Conservation (phyloP, 2,113 vertebrate genomes). For the Esox niger region DNA sequence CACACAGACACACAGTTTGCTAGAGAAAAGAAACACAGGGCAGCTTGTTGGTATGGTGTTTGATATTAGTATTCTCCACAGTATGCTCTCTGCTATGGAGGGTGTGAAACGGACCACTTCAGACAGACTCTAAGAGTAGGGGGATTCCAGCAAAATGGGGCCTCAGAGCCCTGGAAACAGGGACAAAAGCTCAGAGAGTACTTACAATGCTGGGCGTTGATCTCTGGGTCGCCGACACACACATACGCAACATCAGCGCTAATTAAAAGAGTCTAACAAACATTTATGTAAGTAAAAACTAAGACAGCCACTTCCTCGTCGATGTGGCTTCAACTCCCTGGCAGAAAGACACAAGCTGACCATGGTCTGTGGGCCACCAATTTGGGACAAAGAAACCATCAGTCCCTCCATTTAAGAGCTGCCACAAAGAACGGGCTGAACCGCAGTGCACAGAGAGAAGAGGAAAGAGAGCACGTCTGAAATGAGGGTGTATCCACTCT, state of each 20-base stretch:
- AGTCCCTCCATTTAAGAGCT: not conserved
- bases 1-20: not conserved
- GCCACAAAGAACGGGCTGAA: constrained; percentile 23
- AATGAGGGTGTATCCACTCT: not conserved
- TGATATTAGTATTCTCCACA: constrained; percentile 48
- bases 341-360: constrained; percentile 15
- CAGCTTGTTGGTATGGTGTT: constrained; percentile 15
- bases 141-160: constrained; percentile 18
- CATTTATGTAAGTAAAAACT: no score
- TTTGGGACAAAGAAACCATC: constrained; percentile 26
- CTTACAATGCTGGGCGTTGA: constrained; percentile 12
- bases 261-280: no score
- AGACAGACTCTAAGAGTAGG: constrained; percentile 13
- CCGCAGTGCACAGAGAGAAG: constrained; percentile 18
- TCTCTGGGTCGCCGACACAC: constrained; percentile 8
- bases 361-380: constrained; percentile 19
- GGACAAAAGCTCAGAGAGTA: constrained; percentile 30
- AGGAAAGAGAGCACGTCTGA: constrained; percentile 17
- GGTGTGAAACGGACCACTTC: constrained; percentile 6
- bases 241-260: no score
- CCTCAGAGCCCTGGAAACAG: constrained; percentile 37
- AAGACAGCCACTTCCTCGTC: no score
- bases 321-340: constrained; percentile 39
- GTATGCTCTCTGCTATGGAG: constrained; percentile 19
- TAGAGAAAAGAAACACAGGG: not conserved